phyloP scores from a whole-genome alignment of 2,113 vertebrate genomes.

The Turnix velox region DNA sequence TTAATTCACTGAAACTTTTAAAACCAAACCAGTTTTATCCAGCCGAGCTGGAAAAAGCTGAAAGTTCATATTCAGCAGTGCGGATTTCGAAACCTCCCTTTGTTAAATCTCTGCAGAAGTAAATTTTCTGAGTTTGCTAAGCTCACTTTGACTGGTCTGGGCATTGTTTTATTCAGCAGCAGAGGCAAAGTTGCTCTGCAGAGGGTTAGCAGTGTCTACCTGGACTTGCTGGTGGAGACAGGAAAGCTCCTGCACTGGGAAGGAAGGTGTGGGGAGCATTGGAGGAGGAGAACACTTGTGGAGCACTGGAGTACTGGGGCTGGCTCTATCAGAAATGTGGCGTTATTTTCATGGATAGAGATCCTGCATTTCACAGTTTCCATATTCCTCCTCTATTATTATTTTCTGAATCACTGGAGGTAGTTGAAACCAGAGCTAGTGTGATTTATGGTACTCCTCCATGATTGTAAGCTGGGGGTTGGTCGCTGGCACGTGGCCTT shows the following conservation, averaged over 20 bases:
- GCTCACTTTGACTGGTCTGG: not conserved
- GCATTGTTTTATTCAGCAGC: not conserved
- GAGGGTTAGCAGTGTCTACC: not conserved
- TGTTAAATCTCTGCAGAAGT: slow-evolving; percentile 58
- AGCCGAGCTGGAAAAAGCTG: slow-evolving; percentile 59
- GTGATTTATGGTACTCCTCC: fast-evolving
- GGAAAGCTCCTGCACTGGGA: not conserved
- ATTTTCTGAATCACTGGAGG: not conserved
- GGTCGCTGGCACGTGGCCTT: fast-evolving
- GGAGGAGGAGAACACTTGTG: not conserved
- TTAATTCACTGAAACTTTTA: slow-evolving; percentile 67
- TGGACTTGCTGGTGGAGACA: fast-evolving
- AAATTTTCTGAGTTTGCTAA: slow-evolving; percentile 51
- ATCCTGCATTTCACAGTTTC: not conserved
- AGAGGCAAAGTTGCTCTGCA: not conserved
- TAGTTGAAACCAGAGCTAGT: not conserved
- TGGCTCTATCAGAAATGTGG: not conserved
- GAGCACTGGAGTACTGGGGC: not conserved
- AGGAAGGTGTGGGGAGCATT: not conserved
- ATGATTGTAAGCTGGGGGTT: not conserved
- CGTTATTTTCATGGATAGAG: not conserved
- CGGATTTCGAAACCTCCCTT: slow-evolving; percentile 55
- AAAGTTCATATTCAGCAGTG: slow-evolving; percentile 39
- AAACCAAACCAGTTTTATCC: slow-evolving; percentile 54
- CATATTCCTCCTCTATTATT: not conserved